Percentiles rank a stretch among this genome's conserved stretches.
These are phyloP conservation scores for Laticauda colubrina DNA, from an alignment of 2,113 vertebrate species.

Conservation along the genomic window DNA sequence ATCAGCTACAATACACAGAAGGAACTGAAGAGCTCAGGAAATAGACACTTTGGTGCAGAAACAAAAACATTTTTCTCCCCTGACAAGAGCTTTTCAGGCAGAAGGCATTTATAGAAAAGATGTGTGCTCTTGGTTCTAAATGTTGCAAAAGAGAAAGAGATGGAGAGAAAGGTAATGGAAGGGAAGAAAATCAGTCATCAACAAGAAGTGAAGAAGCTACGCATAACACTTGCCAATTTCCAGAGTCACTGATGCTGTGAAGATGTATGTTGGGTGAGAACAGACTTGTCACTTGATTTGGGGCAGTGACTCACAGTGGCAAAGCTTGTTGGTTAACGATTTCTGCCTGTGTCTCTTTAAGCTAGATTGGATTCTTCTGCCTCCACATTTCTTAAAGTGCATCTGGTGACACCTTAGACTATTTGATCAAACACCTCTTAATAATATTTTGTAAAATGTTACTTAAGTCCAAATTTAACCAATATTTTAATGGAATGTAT, in stretches of 20 bases:
- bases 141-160: constrained; percentile 23
- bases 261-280: constrained; percentile 57
- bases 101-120: constrained; percentile 22
- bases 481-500: background rate
- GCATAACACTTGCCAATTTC: constrained; percentile 65
- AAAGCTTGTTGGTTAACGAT: constrained; percentile 46
- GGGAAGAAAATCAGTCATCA: constrained; percentile 47
- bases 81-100: constrained; percentile 26
- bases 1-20: constrained; percentile 6
- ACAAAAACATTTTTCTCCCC: background rate
- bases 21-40: constrained; percentile 16
- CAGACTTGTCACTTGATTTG: constrained; percentile 49
- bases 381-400: constrained; percentile 6
- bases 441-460: background rate
- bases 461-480: background rate
- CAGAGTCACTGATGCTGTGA: constrained; percentile 57
- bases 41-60: constrained; percentile 19
- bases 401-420: background rate
- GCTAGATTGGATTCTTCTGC: background rate
- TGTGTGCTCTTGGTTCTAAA: constrained; percentile 38
- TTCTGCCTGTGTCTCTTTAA: constrained; percentile 33
- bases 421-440: background rate
- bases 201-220: constrained; percentile 49
- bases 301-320: constrained; percentile 51
- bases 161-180: background rate